Conservation (phyloP, 2,113 vertebrate genomes). For the Peromyscus maniculatus region DNA sequence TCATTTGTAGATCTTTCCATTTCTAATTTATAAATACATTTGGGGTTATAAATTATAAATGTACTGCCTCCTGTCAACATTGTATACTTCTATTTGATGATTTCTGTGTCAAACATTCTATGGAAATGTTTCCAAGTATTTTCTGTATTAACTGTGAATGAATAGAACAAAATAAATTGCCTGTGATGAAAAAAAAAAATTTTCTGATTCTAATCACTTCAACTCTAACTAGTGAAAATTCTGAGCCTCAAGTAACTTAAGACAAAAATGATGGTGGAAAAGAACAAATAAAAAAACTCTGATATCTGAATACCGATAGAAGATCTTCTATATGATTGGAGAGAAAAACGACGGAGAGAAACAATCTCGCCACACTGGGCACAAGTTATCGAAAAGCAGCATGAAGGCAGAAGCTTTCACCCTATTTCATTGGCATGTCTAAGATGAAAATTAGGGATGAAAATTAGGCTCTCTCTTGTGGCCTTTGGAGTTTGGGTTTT, state of each 20-base stretch:
- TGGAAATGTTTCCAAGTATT: too few species aligned
- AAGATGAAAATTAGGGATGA: background rate
- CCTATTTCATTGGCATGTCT: background rate
- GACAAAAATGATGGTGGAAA: background rate
- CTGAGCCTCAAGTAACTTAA: background rate
- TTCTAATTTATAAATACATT: too few species aligned
- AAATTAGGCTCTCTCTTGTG: background rate
- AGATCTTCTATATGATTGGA: background rate
- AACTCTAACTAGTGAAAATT: constrained; percentile 21
- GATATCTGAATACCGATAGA: background rate
- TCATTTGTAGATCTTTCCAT: too few species aligned
- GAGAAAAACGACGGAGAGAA: background rate
- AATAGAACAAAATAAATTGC: too few species aligned
- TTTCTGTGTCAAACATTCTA: too few species aligned
- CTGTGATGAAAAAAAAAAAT: too few species aligned
- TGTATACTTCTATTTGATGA: too few species aligned
- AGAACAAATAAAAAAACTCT: background rate
- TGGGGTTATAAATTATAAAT: too few species aligned
- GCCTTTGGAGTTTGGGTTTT: background rate
- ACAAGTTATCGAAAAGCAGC: background rate
- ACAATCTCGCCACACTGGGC: accelerated
- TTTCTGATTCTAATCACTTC: background rate
- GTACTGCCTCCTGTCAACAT: too few species aligned
- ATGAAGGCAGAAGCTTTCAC: background rate
- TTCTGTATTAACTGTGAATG: too few species aligned